Evolutionary conservation across 2,888 invertebrate species (phyloP), one percentile per base, ranked within the genome.

Genomic region (Drosophila emarginata): DNA sequence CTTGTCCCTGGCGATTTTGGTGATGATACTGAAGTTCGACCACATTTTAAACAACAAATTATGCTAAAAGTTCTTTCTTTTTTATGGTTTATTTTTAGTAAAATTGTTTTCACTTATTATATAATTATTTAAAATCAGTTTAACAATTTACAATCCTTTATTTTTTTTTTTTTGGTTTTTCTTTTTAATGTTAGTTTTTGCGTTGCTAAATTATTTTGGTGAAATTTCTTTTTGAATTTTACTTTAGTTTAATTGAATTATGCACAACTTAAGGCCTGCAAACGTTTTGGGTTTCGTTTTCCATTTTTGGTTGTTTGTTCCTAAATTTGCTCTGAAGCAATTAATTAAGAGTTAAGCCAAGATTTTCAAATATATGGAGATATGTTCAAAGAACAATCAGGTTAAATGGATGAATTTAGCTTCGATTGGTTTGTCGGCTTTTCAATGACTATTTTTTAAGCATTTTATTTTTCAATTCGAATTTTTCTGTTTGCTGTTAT

Each of bases 61-160:
- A 9, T 4, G 7, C 6, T 1, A 5, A 28, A 28, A 28, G 32
- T 52, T 58, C 68, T 77, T 61, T 65, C 78, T 78, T 72, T 80
- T n/a, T 83, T 60, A 21, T 64, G 76, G 67, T 52, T 68, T 88
- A 78, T 88, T 84, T 85, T 84, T 80, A 89, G 75, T 88, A 85
- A 85, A 85, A 88, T 85, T 77, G 45, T 45, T 45, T 45, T 45
- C 45, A 21, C 45, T 60, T 67, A 85, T 88, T 88, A 87, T 62
- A 71, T 67, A 76, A 76, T 54, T 87, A 79, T 81, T 82, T 87
- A 85, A 88, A 85, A 85, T 85, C 85, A 85, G 85, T 88, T 85
- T 87, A 85, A 85, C 85, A 85, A 85, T 78, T 88, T 84, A 88
- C 89, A 87, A 75, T 73, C 74, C 54, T 72, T 64, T 61, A 59